Evolutionary conservation across 2,888 invertebrate species (phyloP).

Genomic region (Lepeophtheirus nordmannii): DNA sequence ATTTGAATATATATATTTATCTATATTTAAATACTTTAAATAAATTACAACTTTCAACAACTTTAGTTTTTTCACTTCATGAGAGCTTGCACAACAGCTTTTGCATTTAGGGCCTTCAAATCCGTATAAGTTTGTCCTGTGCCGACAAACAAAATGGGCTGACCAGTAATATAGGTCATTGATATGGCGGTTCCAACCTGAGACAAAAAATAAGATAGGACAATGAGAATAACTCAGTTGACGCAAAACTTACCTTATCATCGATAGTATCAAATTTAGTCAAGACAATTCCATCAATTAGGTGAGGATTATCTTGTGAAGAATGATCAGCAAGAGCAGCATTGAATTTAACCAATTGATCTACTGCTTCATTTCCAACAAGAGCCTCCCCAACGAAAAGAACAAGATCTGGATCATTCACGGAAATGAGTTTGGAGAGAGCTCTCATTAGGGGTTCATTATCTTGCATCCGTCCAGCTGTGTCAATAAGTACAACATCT

Average conservation of each 20-base stretch:
- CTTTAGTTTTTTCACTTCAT: slow-evolving; percentile 27
- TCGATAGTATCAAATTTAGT: slow-evolving; percentile 99
- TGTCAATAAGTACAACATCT: slow-evolving; percentile 92
- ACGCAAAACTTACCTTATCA: slow-evolving; percentile 54
- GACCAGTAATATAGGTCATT: slow-evolving; percentile 99
- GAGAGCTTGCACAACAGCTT: slow-evolving; percentile 37
- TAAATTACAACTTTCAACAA: no score
- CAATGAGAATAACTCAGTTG: not conserved
- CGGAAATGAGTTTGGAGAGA: slow-evolving; percentile 86
- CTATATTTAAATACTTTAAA: no score
- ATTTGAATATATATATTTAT: no score
- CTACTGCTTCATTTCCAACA: slow-evolving; percentile 99
- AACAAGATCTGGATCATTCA: slow-evolving; percentile 92
- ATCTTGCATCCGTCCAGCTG: slow-evolving; percentile 99
- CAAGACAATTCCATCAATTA: slow-evolving; percentile 95
- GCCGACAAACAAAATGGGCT: slow-evolving; percentile 97
- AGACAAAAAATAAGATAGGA: slow-evolving; percentile 8
- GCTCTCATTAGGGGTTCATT: slow-evolving; percentile 98
- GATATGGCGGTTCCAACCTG: slow-evolving; percentile 94
- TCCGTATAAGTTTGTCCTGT: slow-evolving; percentile 98
- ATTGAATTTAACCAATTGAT: slow-evolving; percentile 97
- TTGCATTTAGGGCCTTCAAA: slow-evolving; percentile 84
- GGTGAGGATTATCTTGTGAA: slow-evolving; percentile 58
- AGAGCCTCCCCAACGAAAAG: slow-evolving; percentile 98
- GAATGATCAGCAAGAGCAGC: slow-evolving; percentile 88